Evolutionary conservation across 2,797 vertebrate species (phyloP).

Genomic region (Bradypodion ventrale): DNA sequence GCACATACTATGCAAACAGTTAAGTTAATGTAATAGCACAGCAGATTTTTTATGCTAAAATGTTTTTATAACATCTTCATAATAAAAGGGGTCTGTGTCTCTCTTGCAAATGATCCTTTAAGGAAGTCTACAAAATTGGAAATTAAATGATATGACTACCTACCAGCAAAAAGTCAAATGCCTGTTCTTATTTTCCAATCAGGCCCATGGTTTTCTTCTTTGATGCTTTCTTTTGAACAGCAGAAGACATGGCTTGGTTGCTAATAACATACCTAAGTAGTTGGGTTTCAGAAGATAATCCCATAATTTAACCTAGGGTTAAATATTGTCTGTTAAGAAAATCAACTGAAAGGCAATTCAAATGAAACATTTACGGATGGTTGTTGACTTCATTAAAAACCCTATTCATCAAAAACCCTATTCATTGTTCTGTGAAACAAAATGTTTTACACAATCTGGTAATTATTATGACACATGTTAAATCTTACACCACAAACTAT

Average conservation of each 20-base stretch:
- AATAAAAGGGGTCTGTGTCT: constrained; percentile 5
- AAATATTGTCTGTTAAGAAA: constrained; percentile 32
- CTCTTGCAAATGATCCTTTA: not conserved
- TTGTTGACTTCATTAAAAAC: not conserved
- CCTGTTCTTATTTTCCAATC: constrained; percentile 2
- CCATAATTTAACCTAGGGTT: constrained; percentile 23
- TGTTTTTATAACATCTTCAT: not conserved
- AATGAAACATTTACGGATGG: constrained; percentile 28
- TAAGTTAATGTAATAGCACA: not conserved
- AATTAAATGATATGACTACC: not conserved
- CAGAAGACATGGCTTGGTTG: not conserved
- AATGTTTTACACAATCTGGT: not conserved
- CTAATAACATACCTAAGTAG: constrained; percentile 22
- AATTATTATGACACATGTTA: not conserved
- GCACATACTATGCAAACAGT: not conserved
- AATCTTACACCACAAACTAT: not conserved
- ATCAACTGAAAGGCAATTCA: constrained; percentile 24
- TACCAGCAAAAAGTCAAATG: not conserved
- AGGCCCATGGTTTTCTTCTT: constrained; percentile 4
- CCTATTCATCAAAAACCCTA: not conserved
- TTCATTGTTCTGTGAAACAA: constrained; percentile 5
- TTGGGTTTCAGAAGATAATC: constrained; percentile 32
- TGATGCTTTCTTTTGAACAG: not conserved
- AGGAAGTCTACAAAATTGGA: not conserved
- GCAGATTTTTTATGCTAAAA: not conserved